Percentiles rank a stretch among this genome's conserved stretches.
These are phyloP conservation scores for Heliangelus exortis DNA, from an alignment of 2,797 vertebrate genomes.

Conservation along the genomic window DNA sequence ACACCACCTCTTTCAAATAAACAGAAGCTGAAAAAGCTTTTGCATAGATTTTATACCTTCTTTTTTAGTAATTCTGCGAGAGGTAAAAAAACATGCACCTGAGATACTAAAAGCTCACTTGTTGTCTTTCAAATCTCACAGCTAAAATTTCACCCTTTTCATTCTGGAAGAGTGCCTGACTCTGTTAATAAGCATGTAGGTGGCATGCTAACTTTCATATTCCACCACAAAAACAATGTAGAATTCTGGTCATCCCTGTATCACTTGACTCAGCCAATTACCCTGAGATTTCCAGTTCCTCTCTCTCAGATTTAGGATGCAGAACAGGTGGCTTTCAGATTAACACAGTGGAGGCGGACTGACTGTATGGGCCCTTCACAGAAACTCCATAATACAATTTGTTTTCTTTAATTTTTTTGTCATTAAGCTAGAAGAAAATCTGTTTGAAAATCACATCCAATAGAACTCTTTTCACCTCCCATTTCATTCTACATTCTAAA, in stretches of 20 bases:
- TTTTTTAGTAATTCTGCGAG: not conserved
- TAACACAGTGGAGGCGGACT: not conserved
- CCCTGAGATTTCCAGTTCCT: not conserved
- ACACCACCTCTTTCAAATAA: not conserved
- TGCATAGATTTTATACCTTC: not conserved
- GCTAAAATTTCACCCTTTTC: conserved; percentile 11
- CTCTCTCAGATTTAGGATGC: not conserved
- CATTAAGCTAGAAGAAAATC: not conserved
- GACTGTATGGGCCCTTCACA: not conserved
- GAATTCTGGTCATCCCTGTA: not conserved
- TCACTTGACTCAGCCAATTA: not conserved
- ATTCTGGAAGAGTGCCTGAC: not conserved
- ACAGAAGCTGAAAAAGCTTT: not conserved
- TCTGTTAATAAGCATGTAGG: conserved; percentile 10
- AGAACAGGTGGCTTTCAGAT: not conserved
- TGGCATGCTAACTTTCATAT: not conserved
- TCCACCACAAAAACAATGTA: not conserved
- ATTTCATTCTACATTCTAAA: not conserved
- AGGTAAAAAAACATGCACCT: not conserved
- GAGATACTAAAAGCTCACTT: not conserved
- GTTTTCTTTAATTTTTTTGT: not conserved
- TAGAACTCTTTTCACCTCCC: not conserved
- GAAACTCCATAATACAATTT: not conserved
- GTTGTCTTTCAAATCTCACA: not conserved
- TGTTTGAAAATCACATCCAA: not conserved